phyloP scores from a whole-genome alignment of 2,113 vertebrate genomes.

The Dipodomys spectabilis region DNA sequence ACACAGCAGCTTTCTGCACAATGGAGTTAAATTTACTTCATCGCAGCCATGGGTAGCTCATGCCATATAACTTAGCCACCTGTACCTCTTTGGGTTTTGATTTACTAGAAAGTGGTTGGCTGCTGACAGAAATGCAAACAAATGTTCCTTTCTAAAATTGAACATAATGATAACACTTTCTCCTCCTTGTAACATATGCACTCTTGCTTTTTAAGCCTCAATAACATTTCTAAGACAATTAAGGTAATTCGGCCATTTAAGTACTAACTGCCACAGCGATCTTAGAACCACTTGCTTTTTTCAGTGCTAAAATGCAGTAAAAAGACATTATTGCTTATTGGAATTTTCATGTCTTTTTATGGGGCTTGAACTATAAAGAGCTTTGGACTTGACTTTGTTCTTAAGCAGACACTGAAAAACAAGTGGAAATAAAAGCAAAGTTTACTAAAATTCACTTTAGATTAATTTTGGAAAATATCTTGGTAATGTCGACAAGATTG shows the following conservation, averaged over 20 bases:
- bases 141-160: not conserved
- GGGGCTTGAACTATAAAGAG: conserved; percentile 61
- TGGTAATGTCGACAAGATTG: not conserved
- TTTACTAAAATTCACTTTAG: conserved; percentile 41
- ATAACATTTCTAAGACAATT: conserved; percentile 62
- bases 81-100: conserved; percentile 44
- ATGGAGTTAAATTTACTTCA: conserved; percentile 37
- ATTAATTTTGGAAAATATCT: conserved; percentile 34
- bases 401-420: conserved; percentile 76
- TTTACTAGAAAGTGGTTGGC: conserved; percentile 65
- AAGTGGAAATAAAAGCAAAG: not conserved
- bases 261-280: conserved; percentile 70
- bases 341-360: conserved; percentile 78
- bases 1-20: not conserved
- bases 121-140: conserved; percentile 67
- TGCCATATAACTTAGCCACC: not conserved
- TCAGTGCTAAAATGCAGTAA: conserved; percentile 72
- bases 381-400: conserved; percentile 59
- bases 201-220: conserved; percentile 60
- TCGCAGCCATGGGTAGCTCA: conserved; percentile 25
- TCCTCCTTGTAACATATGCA: conserved; percentile 23
- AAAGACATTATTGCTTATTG: conserved; percentile 74
- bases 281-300: conserved; percentile 72
- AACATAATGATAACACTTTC: conserved; percentile 1
- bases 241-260: conserved; percentile 81